phyloP scores from a whole-genome alignment of 2,797 vertebrate genomes.

The Epinephelus awoara region DNA sequence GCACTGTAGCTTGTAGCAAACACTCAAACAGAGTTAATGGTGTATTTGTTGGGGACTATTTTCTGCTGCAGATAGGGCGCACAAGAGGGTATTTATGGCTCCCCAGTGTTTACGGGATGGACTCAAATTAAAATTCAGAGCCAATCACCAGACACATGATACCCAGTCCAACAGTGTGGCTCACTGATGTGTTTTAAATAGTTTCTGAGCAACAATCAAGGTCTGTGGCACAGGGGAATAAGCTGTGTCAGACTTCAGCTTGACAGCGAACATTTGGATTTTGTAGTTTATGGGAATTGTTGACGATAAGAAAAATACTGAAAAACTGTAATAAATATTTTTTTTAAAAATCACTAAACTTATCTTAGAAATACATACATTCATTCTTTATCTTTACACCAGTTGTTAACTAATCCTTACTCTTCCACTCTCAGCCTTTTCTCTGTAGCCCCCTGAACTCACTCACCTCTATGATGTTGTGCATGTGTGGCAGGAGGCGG shows the following conservation, averaged over 20 bases:
- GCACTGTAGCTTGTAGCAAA: neutral
- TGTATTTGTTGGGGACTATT: neutral
- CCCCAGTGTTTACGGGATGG: neutral
- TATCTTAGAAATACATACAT: neutral
- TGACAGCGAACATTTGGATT: neutral
- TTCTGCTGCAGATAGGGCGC: neutral
- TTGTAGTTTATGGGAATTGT: neutral
- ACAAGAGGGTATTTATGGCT: neutral
- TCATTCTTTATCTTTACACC: neutral
- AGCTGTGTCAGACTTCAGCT: neutral
- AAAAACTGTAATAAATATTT: neutral
- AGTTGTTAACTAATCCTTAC: neutral
- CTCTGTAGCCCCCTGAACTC: neutral
- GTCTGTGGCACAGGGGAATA: neutral
- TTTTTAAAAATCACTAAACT: neutral
- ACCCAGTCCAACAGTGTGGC: neutral
- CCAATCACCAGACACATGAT: neutral
- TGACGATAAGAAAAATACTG: neutral
- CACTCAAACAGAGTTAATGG: neutral
- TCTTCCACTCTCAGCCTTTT: neutral
- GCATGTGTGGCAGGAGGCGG: constrained; percentile 95
- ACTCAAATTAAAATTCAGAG: neutral
- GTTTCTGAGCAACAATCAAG: neutral
- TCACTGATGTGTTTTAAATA: neutral
- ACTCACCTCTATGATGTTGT: constrained; percentile 94